Evolutionary conservation across 2,888 invertebrate species (phyloP), one percentile per base, ranked within the genome.

Genomic region (Apodemia zela): DNA sequence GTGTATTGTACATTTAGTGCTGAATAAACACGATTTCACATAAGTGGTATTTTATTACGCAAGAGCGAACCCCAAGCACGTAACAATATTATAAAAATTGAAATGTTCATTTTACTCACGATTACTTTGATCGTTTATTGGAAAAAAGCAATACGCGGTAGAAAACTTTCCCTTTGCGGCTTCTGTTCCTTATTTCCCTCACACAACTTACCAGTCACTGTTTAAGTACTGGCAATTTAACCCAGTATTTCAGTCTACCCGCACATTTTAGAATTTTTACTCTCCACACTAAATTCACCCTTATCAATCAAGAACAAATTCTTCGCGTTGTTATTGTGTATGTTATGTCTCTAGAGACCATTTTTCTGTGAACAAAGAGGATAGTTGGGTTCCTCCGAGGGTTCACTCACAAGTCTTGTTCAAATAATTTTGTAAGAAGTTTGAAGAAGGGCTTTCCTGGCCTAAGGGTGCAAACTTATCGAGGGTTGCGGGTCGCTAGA

Each of bases 341-440:
- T 42, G 45, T 59, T 25, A 21, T 45, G 58, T 45, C 65, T 42
- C 45, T 74, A 76, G 74, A 76, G 77, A 71, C 68, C 70, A 73
- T 72, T 80, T 81, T 81, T 66, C 75, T 72, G 72, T 77, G 75
- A 63, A 67, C 68, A 63, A 57, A 51, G 64, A 58, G 57, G 47
- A 63, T 68, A 68, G 68, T 71, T 69, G 66, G 67, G 68, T 68
- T 65, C 65, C 62, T 71, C 67, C 17, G 67, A 70, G 70, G 70
- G 69, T 69, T 72, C 68, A 62, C 67, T 67, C 67, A 72, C 74
- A 69, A 72, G 74, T 66, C 81, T 82, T 83, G 85, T 84, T 84
- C 84, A 85, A 87, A 89, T 87, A 88, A 89, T 88, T 86, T 87
- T 71, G 83, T 82, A 84, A 84, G 82, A 85, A 87, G 81, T 85